Evolutionary conservation across 2,113 vertebrate genomes (phyloP), one percentile per base, ranked within the genome.

Genomic region (Hypomesus transpacificus): DNA sequence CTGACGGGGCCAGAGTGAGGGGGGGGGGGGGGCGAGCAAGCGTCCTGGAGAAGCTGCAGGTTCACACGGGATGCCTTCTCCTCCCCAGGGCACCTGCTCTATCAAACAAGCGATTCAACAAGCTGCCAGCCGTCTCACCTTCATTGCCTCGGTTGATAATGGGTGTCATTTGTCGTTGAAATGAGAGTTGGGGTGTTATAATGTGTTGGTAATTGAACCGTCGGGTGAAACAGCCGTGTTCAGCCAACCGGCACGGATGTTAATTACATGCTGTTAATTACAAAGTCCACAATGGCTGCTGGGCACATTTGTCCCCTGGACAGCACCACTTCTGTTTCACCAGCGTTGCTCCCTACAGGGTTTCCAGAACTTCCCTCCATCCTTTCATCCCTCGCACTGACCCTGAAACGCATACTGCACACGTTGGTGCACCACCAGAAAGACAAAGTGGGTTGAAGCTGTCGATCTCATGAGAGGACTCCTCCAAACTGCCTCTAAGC

Each of bases 131-230:
- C 86, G 85, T 80, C 80, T 71, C 73, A 81, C 75, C 79, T 82
- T 83, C 68, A 80, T 80, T 82, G 87, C 77, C 80, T 79, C 66
- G 65, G 14, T 74, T 73, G 78, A 78, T 80, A 73, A 77, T 74
- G 70, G 71, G 80, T 64, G 79, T 82, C 86, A 85, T 87, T 86
- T 86, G 82, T 82, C 34, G 26, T 68, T 67, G 80, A 80, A 78
- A 77, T 80, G 81, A 72, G 81, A 72, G 77, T 84, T 87, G 79
- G 80, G 63, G 66, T 78, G 80, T 81, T 65, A 63, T 85, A 72
- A 84, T 75, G 80, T 70, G 70, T 70, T 79, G 80, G 83, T 82
- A 75, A 84, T 76, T 71, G 83, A 79, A 66, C 77, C 78, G 81
- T 86, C 81, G 78, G 69, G 74, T 73, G 3, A 68, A 73, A 76